phyloP scores from a whole-genome alignment of 2,888 invertebrate species.

The Eupeodes latifasciatus region DNA sequence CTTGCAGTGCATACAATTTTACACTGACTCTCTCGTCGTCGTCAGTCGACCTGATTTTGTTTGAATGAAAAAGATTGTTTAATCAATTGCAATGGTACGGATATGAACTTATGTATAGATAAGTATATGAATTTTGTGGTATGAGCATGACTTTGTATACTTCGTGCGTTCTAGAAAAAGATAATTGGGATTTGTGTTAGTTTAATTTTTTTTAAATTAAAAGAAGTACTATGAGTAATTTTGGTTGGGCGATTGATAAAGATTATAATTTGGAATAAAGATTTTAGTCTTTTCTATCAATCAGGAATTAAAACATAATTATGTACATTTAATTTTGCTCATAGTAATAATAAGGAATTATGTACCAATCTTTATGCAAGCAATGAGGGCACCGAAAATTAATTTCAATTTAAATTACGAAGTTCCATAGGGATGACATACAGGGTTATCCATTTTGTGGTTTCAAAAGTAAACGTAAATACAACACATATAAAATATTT shows the following conservation, averaged over 20 bases:
- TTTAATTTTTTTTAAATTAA: conserved; percentile 22
- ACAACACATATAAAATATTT: too few species aligned
- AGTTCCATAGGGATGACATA: too few species aligned
- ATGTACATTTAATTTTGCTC: too few species aligned
- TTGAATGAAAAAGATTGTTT: conserved; percentile 53
- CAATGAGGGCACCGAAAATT: too few species aligned
- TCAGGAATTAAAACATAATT: background rate
- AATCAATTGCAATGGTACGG: conserved; percentile 24
- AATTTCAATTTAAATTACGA: too few species aligned
- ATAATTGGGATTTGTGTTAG: conserved; percentile 12
- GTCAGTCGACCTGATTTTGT: conserved; percentile 54
- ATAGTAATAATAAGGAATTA: too few species aligned
- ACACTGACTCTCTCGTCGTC: background rate
- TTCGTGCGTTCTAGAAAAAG: conserved; percentile 37
- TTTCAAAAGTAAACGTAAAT: too few species aligned
- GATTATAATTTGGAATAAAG: background rate
- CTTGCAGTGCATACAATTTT: conserved; percentile 33
- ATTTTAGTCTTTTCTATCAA: background rate
- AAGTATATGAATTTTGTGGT: background rate
- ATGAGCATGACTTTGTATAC: conserved; percentile 24
- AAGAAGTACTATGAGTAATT: background rate
- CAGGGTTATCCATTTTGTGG: too few species aligned
- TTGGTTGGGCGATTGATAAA: background rate
- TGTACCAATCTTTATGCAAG: too few species aligned
- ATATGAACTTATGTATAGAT: too few species aligned